These are phyloP conservation scores for Actinernus sp. DNA, from an alignment of 92 coral and sea anemone genomes.

Conservation along the genomic window DNA sequence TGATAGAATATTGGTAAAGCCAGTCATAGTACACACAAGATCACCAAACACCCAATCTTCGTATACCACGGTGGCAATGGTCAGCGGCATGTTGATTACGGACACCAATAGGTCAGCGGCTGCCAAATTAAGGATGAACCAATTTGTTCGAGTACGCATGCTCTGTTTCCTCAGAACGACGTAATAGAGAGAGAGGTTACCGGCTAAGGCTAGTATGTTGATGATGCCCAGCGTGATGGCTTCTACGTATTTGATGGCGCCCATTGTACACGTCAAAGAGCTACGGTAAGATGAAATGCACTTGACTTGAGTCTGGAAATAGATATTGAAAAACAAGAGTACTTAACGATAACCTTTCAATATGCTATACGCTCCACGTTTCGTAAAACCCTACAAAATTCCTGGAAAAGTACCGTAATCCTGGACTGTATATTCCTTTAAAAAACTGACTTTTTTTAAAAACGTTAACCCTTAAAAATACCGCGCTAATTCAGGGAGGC, in stretches of 20 bases:
- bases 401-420: no score
- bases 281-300: no score
- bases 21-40: constrained; percentile 31
- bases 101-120: constrained; percentile 63
- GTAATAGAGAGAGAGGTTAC: constrained; percentile 52
- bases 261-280: background rate
- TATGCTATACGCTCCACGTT: no score
- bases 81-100: constrained; percentile 59
- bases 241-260: background rate
- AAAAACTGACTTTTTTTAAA: no score
- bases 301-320: no score
- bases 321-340: no score
- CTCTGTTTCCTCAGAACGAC: constrained; percentile 41
- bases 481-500: no score
- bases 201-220: constrained; percentile 35
- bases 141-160: constrained; percentile 52
- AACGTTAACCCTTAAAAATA: no score
- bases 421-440: no score
- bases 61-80: constrained; percentile 28
- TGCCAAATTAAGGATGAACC: constrained; percentile 61
- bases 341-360: no score
- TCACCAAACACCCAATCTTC: constrained; percentile 46
- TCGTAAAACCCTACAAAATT: no score
- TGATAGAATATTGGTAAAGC: constrained; percentile 40
- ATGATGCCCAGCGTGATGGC: background rate